Evolutionary conservation across 1,140 invertebrate species (phyloP), one percentile per base, ranked within the genome.

Genomic region (Leptopilina clavipes): DNA sequence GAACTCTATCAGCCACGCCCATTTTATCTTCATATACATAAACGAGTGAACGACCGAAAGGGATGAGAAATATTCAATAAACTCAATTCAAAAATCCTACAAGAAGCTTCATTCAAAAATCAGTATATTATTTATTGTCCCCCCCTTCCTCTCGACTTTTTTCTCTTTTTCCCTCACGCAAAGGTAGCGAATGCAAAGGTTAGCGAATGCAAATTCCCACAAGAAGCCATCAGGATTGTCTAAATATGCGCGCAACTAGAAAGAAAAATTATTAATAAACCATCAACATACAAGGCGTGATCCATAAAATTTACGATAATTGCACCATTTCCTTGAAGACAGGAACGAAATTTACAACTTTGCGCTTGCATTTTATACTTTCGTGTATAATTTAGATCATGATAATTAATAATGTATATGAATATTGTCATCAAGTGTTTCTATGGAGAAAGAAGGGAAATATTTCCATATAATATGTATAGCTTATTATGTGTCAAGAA

Each of bases 301-400:
- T 59, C 19, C 22, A 59, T 59, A 59, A 31, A 59, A 31, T 59
- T 59, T 25, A 59, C 56, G 56, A 59, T 59, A 59, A 59, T 59
- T 59, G 56, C n/a, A n/a, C n/a, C 22, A 25, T 59, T 25, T 59
- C 56, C 11, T 19, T 14, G 19, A 14, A 59, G 56, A 59, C 56
- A 59, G 56, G 56, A 25, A 12, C 3, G 11, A 22, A 59, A 59
- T 59, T 59, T 59, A 59, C 22, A 59, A 59, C 22, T 10, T 59
- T 59, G n/a, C n/a, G n/a, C 56, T 59, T 59, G 56, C 19, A 22
- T 59, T 59, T 59, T 59, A 3, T 59, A 11, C 1, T 9, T 59
- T 9, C 22, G 22, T 10, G 56, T 59, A 31, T n/a, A n/a, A n/a
- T n/a, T n/a, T n/a, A n/a, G n/a, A n/a, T n/a, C n/a, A n/a, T n/a